Conservation (phyloP, 1,140 invertebrate species). For the Zaprionus inermis region DNA sequence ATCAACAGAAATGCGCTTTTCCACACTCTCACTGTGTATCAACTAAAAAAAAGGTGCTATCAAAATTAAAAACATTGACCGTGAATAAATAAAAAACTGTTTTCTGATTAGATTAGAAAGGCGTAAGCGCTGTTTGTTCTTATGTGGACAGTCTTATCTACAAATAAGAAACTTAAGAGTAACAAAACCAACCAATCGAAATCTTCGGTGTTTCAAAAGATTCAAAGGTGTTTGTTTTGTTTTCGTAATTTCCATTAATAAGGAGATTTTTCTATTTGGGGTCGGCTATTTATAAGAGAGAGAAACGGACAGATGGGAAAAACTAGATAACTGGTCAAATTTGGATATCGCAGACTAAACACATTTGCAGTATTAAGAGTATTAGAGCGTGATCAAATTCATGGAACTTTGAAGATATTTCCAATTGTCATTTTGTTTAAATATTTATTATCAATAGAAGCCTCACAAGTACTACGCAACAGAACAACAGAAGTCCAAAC, state of each 20-base stretch:
- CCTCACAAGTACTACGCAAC: not conserved
- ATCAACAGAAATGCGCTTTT: slow-evolving; percentile 58
- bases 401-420: not conserved
- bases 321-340: too few relatives aligned
- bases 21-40: not conserved
- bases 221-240: slow-evolving; percentile 10
- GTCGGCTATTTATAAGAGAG: too few relatives aligned
- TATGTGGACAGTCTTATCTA: slow-evolving; percentile 55
- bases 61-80: slow-evolving; percentile 70
- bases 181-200: slow-evolving; percentile 31
- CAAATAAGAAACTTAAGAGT: slow-evolving; percentile 38
- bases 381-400: too few relatives aligned
- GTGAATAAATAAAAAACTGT: slow-evolving; percentile 66
- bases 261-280: not conserved
- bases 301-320: too few relatives aligned
- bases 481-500: not conserved
- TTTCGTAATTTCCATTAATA: not conserved
- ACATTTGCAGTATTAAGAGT: too few relatives aligned
- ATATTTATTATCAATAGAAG: not conserved
- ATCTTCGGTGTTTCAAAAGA: not conserved
- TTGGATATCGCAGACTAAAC: too few relatives aligned
- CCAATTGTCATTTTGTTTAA: not conserved
- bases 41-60: slow-evolving; percentile 26
- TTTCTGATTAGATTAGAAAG: slow-evolving; percentile 59
- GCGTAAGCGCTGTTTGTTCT: slow-evolving; percentile 18